Evolutionary conservation across 1,140 invertebrate genomes (phyloP).

Genomic region (Drosophila pachea): DNA sequence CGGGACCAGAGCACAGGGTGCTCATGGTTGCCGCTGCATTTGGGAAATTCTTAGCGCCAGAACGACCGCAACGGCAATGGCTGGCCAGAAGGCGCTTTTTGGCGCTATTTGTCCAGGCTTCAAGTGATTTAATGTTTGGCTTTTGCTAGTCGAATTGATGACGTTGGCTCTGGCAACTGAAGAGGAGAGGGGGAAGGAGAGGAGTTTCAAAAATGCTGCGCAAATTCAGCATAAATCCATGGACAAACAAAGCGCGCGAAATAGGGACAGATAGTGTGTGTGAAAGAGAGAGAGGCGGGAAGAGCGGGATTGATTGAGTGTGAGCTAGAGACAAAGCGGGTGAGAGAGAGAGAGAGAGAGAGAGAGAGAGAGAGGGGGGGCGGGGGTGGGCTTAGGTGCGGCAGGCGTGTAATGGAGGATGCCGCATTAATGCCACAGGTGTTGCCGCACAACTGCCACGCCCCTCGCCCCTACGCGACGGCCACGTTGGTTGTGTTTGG

Average conservation of each 20-base stretch:
- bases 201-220: conserved; percentile 58
- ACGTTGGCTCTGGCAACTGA: conserved; percentile 22
- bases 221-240: conserved; percentile 74
- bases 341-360: not conserved
- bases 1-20: not conserved
- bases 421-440: conserved; percentile 67
- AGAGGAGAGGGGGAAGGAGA: conserved; percentile 21
- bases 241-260: conserved; percentile 47
- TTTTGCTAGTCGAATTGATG: conserved; percentile 53
- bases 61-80: conserved; percentile 24
- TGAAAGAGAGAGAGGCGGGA: not conserved
- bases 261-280: not conserved
- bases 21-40: conserved; percentile 32
- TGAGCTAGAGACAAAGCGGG: too few relatives aligned
- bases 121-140: conserved; percentile 75
- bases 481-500: conserved; percentile 36
- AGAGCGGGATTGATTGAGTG: not conserved
- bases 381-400: not conserved
- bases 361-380: not conserved
- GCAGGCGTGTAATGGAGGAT: not conserved
- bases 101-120: conserved; percentile 63
- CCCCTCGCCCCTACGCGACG: conserved; percentile 2
- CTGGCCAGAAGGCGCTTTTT: conserved; percentile 27
- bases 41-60: conserved; percentile 58
- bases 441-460: conserved; percentile 22